These are phyloP conservation scores for Oscheius sp. DNA, from an alignment of 2,888 invertebrate genomes.

Conservation along the genomic window DNA sequence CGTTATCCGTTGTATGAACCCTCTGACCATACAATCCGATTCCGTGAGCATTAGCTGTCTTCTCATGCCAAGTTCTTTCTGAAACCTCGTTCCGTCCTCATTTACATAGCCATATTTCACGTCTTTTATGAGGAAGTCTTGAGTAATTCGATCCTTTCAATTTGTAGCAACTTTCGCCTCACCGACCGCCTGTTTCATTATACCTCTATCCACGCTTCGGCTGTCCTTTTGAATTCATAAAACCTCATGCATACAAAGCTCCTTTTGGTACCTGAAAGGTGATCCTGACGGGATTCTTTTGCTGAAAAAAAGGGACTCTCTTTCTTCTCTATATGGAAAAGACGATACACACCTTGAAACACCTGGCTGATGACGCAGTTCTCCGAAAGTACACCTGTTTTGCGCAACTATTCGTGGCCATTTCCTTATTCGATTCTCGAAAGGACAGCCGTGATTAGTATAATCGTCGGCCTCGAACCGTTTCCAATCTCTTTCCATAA, in stretches of 20 bases:
- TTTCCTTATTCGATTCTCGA: too few species aligned
- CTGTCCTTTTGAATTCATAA: conserved; percentile 29
- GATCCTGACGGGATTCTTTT: not conserved
- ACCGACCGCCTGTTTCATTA: conserved; percentile 23
- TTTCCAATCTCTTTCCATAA: not conserved
- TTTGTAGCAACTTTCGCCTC: conserved; percentile 3
- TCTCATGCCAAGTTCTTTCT: too few species aligned
- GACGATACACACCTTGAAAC: too few species aligned
- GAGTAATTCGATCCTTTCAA: not conserved
- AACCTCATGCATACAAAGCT: conserved; percentile 30
- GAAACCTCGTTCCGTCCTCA: too few species aligned
- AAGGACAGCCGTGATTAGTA: not conserved
- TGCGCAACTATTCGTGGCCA: too few species aligned
- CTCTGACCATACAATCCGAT: too few species aligned
- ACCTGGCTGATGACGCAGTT: too few species aligned
- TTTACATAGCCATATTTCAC: conserved; percentile 30
- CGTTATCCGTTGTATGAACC: not conserved
- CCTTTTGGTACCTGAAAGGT: not conserved
- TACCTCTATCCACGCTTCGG: conserved; percentile 3
- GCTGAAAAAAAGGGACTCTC: not conserved
- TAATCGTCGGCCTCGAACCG: not conserved
- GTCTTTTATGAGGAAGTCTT: conserved; percentile 12
- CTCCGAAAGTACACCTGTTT: too few species aligned
- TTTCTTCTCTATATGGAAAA: not conserved
- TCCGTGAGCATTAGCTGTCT: too few species aligned